phyloP scores from a whole-genome alignment of 2,888 invertebrate species.

The Pristionchus fissidentatus region DNA sequence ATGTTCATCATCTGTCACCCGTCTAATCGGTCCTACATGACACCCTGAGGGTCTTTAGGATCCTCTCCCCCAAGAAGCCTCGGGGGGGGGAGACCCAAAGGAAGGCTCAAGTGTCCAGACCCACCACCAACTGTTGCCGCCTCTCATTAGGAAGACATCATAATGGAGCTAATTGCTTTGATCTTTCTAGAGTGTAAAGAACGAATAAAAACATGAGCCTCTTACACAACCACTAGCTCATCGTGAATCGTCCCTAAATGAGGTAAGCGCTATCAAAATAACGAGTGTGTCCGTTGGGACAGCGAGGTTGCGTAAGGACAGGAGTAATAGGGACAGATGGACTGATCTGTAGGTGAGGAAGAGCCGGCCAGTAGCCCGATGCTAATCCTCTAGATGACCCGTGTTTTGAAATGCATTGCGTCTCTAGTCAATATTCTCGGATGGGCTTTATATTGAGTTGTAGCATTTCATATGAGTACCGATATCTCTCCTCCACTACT shows the following conservation, averaged over 20 bases:
- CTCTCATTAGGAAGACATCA: neutral
- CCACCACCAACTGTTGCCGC: conserved; percentile 8
- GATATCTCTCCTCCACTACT: neutral
- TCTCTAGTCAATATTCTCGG: too few relatives aligned
- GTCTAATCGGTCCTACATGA: conserved; percentile 34
- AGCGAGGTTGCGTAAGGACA: conserved; percentile 12
- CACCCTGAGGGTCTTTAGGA: conserved; percentile 12
- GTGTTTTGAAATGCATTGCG: too few relatives aligned
- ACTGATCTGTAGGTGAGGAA: neutral
- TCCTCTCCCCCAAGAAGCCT: too few relatives aligned
- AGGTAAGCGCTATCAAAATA: conserved; percentile 17
- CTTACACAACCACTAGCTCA: neutral
- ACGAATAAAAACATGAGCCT: neutral
- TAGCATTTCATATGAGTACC: too few relatives aligned
- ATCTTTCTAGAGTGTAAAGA: neutral
- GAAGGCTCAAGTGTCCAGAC: conserved; percentile 8
- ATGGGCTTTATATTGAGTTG: too few relatives aligned
- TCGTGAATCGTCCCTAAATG: neutral
- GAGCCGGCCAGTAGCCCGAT: too few relatives aligned
- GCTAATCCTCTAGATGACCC: too few relatives aligned
- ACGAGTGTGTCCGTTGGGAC: neutral
- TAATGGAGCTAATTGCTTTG: neutral
- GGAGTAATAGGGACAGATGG: conserved; percentile 14
- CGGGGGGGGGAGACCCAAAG: neutral
- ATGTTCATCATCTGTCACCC: conserved; percentile 8